phyloP scores from a whole-genome alignment of 2,888 invertebrate species.

The Pyrocoelia pectoralis region DNA sequence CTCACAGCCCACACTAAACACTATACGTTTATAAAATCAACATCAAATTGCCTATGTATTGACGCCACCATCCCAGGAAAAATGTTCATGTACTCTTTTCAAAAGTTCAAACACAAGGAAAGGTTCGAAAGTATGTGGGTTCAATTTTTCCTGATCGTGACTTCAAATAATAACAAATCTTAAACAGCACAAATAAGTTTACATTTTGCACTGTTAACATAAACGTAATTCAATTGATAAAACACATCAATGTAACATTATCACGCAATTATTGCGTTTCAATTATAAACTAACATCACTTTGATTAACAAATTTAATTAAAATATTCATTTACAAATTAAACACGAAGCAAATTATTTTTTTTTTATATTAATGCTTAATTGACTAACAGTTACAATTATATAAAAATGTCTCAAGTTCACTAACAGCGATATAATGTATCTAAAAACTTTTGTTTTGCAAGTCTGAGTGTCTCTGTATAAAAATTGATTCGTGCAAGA shows the following conservation, averaged over 20 bases:
- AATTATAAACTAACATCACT: slow-evolving; percentile 32
- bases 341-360: slow-evolving; percentile 19
- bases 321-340: slow-evolving; percentile 11
- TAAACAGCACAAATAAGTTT: neutral
- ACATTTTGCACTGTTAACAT: slow-evolving; percentile 11
- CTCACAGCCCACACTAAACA: slow-evolving; percentile 36
- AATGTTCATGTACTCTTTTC: too few species aligned
- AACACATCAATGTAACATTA: slow-evolving; percentile 20
- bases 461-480: neutral
- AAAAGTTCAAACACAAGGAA: too few species aligned
- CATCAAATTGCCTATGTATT: neutral
- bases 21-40: slow-evolving; percentile 26
- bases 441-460: neutral
- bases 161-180: neutral
- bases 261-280: slow-evolving; percentile 22
- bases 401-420: neutral
- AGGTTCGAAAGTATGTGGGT: too few species aligned
- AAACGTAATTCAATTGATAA: slow-evolving; percentile 11
- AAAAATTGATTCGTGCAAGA: too few species aligned
- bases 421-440: neutral
- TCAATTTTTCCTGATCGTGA: too few species aligned
- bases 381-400: neutral
- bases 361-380: neutral
- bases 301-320: slow-evolving; percentile 29
- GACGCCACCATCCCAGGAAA: too few species aligned